These are phyloP conservation scores for Drosophila rubida DNA, from an alignment of 2,888 invertebrate genomes.

Conservation along the genomic window DNA sequence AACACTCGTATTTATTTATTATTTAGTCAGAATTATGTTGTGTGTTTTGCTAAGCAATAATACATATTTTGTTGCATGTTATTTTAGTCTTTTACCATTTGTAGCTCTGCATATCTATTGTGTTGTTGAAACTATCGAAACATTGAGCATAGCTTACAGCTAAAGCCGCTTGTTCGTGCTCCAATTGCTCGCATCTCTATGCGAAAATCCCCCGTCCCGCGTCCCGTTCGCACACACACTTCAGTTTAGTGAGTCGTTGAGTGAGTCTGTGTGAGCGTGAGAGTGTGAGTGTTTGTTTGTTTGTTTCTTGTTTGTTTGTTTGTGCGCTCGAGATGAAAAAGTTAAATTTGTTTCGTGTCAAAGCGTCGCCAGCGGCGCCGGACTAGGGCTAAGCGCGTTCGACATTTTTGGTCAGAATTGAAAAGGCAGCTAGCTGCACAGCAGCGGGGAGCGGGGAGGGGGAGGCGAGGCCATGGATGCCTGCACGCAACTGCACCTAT, in stretches of 20 bases:
- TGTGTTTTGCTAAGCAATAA: too few relatives aligned
- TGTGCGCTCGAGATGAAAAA: constrained; percentile 76
- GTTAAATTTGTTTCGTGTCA: constrained; percentile 81
- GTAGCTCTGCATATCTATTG: too few relatives aligned
- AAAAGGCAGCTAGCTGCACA: constrained; percentile 46
- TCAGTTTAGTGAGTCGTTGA: constrained; percentile 20
- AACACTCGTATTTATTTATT: too few relatives aligned
- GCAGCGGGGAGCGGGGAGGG: neutral
- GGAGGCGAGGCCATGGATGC: constrained; percentile 28
- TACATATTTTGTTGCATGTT: too few relatives aligned
- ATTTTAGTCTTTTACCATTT: too few relatives aligned
- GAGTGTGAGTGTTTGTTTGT: constrained; percentile 19
- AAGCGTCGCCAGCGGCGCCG: constrained; percentile 69
- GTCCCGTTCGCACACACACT: neutral
- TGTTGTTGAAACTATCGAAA: too few relatives aligned
- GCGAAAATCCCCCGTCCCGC: neutral
- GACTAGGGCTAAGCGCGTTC: constrained; percentile 76
- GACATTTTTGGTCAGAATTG: constrained; percentile 75
- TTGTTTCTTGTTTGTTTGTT: constrained; percentile 33
- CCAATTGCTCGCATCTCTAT: constrained; percentile 7
- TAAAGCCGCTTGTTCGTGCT: neutral
- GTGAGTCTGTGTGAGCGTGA: constrained; percentile 25
- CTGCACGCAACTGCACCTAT: constrained; percentile 43
- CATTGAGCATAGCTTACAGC: neutral
- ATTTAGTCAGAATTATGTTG: too few relatives aligned